Base-by-base conservation (phyloP, 2,113 vertebrate species). In the Nothocercus julius region DNA sequence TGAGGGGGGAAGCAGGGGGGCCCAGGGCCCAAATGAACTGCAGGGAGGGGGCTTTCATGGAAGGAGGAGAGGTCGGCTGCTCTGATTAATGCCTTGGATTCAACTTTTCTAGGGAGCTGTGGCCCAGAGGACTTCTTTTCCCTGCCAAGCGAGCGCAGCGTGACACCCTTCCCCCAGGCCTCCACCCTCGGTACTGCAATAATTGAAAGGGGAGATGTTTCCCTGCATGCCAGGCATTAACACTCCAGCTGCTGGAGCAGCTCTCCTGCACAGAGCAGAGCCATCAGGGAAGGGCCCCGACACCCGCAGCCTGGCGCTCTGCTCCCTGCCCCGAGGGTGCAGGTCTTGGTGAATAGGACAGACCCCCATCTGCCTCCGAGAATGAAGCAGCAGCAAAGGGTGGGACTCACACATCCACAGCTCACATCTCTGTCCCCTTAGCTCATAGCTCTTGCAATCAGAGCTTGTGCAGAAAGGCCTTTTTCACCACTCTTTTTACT, bases 41-140 rank as follows among this genome's bases (percentile, higher is more conserved):
- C 66, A 82, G 67, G 20, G 49, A 84, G 58, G 49, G 79, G 78
- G 85, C 8, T 63, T 72, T 92, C 66, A 77, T 67, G 91, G 83
- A 79, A 94, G 89, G 67, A 91, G 64, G 56, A 90, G 81, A 85
- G 82, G 80, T 88, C 94, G 82, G 8, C 51, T 82, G 61, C 6
- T 5, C 95, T 93, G 66, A 81, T 93, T 74, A 90, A 89, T 62
- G 73, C 93, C 91, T 89, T 89, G 75, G 68, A 91, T 95, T 83
- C 93, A 85, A 78, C 49, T 70, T 94, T 92, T 94, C 92, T 47
- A 95, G 96, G 93, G 96, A 95, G 86, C 74, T 87, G 89, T 34
- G 34, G 95, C 75, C 44, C 42, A 94, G 93, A 96, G 96, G 44
- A 40, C 4, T 64, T 96, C 34, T 91, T 63, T 82, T 95, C 73